Base-by-base conservation (phyloP, 2,113 vertebrate genomes). In the Indri indri region DNA sequence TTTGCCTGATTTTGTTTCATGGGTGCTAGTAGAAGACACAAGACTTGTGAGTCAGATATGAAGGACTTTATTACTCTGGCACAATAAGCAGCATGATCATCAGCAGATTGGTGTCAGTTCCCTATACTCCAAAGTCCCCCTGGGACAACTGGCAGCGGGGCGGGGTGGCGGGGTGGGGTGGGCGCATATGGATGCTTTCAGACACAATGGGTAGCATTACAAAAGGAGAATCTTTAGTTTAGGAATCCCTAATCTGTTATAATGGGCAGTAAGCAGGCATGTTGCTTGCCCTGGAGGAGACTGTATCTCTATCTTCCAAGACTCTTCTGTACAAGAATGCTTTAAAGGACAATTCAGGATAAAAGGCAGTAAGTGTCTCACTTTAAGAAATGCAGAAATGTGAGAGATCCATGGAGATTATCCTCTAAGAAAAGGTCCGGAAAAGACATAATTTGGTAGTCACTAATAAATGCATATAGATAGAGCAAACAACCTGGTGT, bases 341-440 rank as follows among this genome's bases (percentile, higher is more conserved):
- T 76, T 77, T 16, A 40, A 86, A 65, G 6, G 1, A 22, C 47
- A 34, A 12, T 77, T 79, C 54, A 74, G 40, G 68, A 77, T 12
- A 77, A 91, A n/a, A 42, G 16, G 5, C 8, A 30, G 8, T 42
- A 18, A 30, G 8, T 82, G 16, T 32, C 5, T 10, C n/a, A 61
- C 25, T 95, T 25, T 50, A 30, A 96, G 23, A 73, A 17, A 95
- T 14, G 5, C 45, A 87, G 23, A 86, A 80, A 88, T 76, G n/a
- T 81, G 8, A 91, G 50, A 8, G 42, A 79, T 77, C 23, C 11
- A 71, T 13, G 2, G 8, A 81, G 61, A 63, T 0, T 76, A 18
- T 65, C 6, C 42, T 32, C 37, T 45, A 42, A 90, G 20, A 50
- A 89, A 80, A 57, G 6, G 3, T 27, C 61, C 6, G 57, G 5